Evolutionary conservation across 2,113 vertebrate genomes (phyloP).

Genomic region (Pseudopodoces humilis): DNA sequence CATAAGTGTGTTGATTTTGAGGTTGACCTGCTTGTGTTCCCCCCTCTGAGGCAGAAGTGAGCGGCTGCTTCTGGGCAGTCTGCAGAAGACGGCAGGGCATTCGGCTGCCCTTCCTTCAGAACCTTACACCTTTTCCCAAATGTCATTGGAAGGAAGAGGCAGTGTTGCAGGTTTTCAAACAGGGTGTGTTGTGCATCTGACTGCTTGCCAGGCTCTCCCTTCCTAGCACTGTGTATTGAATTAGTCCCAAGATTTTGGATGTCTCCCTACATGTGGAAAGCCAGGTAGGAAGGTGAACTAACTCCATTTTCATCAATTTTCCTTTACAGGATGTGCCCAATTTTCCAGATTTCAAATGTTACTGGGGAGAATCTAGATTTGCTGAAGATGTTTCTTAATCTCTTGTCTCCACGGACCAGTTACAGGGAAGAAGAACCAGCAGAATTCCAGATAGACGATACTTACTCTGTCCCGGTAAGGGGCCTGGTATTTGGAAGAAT

Average conservation of each 20-base stretch:
- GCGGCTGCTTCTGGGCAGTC: constrained; percentile 17
- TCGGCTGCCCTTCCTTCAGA: neutral
- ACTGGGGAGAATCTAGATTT: constrained; percentile 95
- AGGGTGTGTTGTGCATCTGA: neutral
- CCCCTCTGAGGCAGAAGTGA: constrained; percentile 11
- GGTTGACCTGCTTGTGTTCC: neutral
- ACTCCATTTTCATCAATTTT: neutral
- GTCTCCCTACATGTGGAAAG: neutral
- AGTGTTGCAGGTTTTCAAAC: neutral
- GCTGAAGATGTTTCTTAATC: constrained; percentile 98
- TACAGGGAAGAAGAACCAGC: constrained; percentile 95
- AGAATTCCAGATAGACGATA: constrained; percentile 98
- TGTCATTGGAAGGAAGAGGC: neutral
- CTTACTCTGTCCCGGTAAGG: constrained; percentile 97
- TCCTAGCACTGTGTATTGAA: neutral
- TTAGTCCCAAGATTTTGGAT: constrained; percentile 28
- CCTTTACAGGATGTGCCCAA: constrained; percentile 91
- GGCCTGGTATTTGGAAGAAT: neutral
- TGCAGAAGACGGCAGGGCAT: neutral
- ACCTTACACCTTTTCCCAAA: neutral
- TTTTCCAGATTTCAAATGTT: constrained; percentile 99
- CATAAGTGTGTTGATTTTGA: constrained; percentile 4
- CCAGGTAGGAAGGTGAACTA: neutral
- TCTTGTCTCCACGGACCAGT: constrained; percentile 93
- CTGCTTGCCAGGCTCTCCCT: constrained; percentile 22